Evolutionary conservation across 2,113 vertebrate genomes (phyloP).

Genomic region (Phalacrocorax carbo): DNA sequence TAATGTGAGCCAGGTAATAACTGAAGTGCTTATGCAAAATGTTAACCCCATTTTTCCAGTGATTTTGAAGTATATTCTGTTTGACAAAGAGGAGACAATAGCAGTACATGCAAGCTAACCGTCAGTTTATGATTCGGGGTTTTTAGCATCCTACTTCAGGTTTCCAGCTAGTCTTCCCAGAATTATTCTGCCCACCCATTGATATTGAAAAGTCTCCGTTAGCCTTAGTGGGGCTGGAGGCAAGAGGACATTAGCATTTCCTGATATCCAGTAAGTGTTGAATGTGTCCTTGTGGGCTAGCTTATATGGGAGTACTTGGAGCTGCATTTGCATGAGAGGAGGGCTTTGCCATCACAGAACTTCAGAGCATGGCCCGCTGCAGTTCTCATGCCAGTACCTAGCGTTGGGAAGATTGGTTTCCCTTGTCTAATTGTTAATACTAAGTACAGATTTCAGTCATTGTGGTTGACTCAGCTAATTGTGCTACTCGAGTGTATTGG

Average conservation of each 20-base stretch:
- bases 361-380: not conserved
- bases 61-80: not conserved
- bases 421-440: not conserved
- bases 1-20: conserved; percentile 51
- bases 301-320: not conserved
- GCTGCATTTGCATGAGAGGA: fast-evolving
- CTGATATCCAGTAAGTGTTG: not conserved
- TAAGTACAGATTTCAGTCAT: not conserved
- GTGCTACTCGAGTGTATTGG: not conserved
- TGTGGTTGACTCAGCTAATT: not conserved
- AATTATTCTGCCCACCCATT: not conserved
- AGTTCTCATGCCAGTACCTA: not conserved
- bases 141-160: not conserved
- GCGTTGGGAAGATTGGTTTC: not conserved
- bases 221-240: not conserved
- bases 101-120: not conserved
- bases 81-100: not conserved
- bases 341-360: not conserved
- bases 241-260: not conserved
- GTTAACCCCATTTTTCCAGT: conserved; percentile 24
- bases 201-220: not conserved
- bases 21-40: conserved; percentile 28
- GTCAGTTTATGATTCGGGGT: not conserved
- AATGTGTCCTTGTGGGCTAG: not conserved
- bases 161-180: not conserved